Conservation (phyloP, 2,797 vertebrate genomes). For the Anisognathus igniventris region DNA sequence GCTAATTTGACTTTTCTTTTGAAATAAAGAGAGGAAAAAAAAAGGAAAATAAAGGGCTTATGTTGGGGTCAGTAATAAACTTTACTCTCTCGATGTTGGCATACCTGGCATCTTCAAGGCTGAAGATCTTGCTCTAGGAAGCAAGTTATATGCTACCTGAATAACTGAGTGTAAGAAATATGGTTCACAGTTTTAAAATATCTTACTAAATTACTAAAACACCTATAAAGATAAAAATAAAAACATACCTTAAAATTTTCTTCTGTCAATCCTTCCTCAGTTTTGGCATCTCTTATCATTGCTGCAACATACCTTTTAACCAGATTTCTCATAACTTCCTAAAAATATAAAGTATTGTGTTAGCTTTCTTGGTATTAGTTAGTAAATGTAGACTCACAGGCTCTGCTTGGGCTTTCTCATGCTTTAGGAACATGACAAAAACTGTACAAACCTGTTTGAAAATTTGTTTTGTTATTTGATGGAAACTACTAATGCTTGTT, state of each 20-base stretch:
- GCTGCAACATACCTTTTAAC: slow-evolving; percentile 96
- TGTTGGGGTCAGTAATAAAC: neutral
- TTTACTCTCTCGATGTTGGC: neutral
- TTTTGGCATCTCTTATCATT: slow-evolving; percentile 96
- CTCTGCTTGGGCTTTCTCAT: neutral
- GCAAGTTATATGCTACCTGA: neutral
- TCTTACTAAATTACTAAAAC: neutral
- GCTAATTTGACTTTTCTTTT: neutral
- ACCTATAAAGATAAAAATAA: neutral
- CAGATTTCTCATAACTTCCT: slow-evolving; percentile 94
- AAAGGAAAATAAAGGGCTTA: neutral
- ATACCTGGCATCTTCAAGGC: neutral
- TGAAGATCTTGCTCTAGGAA: neutral
- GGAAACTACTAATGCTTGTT: neutral
- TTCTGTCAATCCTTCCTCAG: slow-evolving; percentile 91
- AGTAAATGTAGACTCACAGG: neutral
- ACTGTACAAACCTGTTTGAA: neutral
- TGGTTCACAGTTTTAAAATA: neutral
- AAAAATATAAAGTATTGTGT: slow-evolving; percentile 12
- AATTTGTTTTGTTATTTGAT: neutral
- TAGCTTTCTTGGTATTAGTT: neutral
- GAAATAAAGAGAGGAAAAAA: neutral
- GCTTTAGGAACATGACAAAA: neutral
- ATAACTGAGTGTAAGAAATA: neutral
- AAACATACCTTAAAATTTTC: slow-evolving; percentile 94